Conservation (phyloP, 2,797 vertebrate genomes). For the Chiroxiphia lanceolata region DNA sequence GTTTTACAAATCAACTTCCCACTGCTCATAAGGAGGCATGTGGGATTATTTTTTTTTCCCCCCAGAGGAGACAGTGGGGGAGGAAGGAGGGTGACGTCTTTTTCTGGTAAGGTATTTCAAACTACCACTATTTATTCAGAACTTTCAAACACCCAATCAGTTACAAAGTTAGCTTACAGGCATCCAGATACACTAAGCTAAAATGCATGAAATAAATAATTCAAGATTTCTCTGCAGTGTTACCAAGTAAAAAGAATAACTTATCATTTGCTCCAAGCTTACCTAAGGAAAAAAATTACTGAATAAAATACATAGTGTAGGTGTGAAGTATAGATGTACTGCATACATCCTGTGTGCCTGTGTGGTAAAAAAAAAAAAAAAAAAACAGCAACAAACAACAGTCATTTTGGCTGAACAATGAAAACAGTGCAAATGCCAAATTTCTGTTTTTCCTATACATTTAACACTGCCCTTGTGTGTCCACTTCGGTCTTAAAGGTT, state of each 20-base stretch:
- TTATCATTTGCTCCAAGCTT: background rate
- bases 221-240: background rate
- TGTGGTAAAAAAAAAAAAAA: background rate
- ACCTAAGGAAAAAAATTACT: background rate
- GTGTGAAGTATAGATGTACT: background rate
- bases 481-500: background rate
- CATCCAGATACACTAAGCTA: conserved; percentile 7
- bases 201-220: conserved; percentile 57
- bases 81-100: conserved; percentile 44
- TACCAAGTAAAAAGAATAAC: conserved; percentile 32
- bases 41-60: background rate
- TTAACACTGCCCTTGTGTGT: background rate
- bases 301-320: background rate
- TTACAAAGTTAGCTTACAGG: conserved; percentile 25
- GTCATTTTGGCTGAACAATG: background rate
- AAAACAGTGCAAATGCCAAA: background rate
- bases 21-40: conserved; percentile 6
- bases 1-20: conserved; percentile 41
- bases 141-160: conserved; percentile 44
- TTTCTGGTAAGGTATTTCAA: conserved; percentile 38
- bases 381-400: background rate
- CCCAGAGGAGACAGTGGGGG: background rate
- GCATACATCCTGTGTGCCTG: background rate
- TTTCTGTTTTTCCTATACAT: background rate
- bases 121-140: conserved; percentile 14